Evolutionary conservation across 53 echinoderm and acorn worm genomes (phyloP), one percentile per base, ranked within the genome.

Genomic region (Stichopus horrens): DNA sequence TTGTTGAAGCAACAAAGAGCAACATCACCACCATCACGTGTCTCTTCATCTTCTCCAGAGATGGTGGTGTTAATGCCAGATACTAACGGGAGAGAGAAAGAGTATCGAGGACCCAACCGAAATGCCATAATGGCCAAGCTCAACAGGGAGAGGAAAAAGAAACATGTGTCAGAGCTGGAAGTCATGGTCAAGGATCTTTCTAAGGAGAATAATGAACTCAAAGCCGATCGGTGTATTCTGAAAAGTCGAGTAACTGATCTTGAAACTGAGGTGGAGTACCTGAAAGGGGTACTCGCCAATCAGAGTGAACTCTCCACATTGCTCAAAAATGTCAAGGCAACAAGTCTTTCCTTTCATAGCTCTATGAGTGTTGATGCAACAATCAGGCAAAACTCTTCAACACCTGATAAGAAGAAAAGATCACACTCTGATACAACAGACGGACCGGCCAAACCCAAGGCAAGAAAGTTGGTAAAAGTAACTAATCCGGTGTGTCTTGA

Each of bases 201-300:
- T 18, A 59, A 82, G 5, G 92, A 95, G 78, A 95, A 95, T 74
- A 66, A 74, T 14, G 81, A 86, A 10, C 82, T 95, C 13, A 91
- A 87, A 59, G 57, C 74, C 54, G 76, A 91, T 54, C 86, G 86
- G 18, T 56, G n/a, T 16, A 53, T 54, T 19, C 60, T 95, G 86
- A 52, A 37, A 7, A 68, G 88, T 19, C 88, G 75, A 65, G 91
- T 91, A 16, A 59, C 55, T 52, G 53, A 77, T 7, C 63, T 93
- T 13, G 90, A 75, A 79, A 76, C 88, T 55, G 95, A 95, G 77
- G 78, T 95, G 52, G 57, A 88, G 20, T 95, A 95, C 63, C 89
- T 95, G 88, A 95, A 93, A 90, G 86, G 93, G 73, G 91, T 95
- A 14, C 86, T 95, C 23, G 93, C 95, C 16, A 95, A 95, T 63